Evolutionary conservation across 1,140 invertebrate genomes (phyloP).

Genomic region (Lasaia peninsularis): DNA sequence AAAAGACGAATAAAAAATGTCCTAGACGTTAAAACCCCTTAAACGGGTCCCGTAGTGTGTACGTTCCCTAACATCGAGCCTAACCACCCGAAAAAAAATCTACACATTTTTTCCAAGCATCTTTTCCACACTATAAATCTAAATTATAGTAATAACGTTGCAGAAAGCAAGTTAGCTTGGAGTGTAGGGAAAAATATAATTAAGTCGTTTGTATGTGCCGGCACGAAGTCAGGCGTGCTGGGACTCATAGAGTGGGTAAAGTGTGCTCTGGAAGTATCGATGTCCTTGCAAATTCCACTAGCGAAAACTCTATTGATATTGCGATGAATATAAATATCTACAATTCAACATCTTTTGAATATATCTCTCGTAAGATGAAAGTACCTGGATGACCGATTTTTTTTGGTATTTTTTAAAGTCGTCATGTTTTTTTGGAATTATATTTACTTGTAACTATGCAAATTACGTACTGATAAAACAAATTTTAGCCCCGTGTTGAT

Average conservation of each 20-base stretch:
- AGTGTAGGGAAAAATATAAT: constrained; percentile 53
- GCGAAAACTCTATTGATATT: background rate
- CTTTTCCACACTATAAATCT: constrained; percentile 9
- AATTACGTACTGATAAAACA: no score
- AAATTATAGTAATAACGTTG: constrained; percentile 29
- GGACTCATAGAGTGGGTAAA: constrained; percentile 35
- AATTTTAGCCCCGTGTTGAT: no score
- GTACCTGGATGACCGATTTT: no score
- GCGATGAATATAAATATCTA: background rate
- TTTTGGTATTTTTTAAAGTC: no score
- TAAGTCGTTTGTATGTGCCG: constrained; percentile 59
- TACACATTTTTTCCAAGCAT: constrained; percentile 4
- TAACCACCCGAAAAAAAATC: background rate
- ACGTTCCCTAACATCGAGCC: no score
- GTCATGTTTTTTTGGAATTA: no score
- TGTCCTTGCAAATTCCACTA: background rate
- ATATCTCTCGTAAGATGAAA: background rate
- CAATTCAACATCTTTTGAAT: background rate
- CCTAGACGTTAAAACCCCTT: no score
- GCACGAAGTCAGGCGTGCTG: constrained; percentile 47
- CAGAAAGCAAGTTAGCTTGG: constrained; percentile 24
- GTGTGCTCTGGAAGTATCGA: constrained; percentile 15
- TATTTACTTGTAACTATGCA: no score
- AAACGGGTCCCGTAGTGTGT: no score
- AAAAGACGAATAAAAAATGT: no score